Evolutionary conservation across 2,888 invertebrate genomes (phyloP), one percentile per base, ranked within the genome.

Genomic region (Chaitophorus viminalis): DNA sequence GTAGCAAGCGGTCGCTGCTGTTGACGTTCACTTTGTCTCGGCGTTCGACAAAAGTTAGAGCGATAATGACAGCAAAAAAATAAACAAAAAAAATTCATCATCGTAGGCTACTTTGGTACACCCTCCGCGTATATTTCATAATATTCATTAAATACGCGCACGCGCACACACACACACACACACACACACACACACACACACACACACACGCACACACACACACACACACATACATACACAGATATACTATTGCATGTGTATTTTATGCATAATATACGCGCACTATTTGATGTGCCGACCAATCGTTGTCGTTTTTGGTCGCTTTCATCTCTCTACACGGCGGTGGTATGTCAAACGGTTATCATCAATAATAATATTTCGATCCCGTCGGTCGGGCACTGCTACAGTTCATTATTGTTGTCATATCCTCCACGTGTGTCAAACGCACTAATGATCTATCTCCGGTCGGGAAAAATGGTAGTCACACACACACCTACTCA

Each of bases 361-460:
- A 33, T 65, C 84, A 84, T 84, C 84, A 76, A 84, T 84, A 76
- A 84, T 76, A 84, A 74, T 77, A 84, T 84, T 84, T 65, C 31
- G 65, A 25, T 60, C 36, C 75, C 39, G 21, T 1, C 33, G 31
- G 21, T 1, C 33, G 31, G 77, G 1, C 21, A 82, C 60, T 21
- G n/a, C 65, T 39, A 3, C 70, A 76, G 76, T 76, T 76, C 65
- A 84, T 84, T 76, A 76, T 46, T 68, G 46, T 84, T 46, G 84
- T 65, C 84, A 31, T 65, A 76, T 76, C 31, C 31, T 25, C 74
- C 70, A 18, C 36, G 33, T 18, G 25, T 76, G 84, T 76, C 76
- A 76, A 84, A 84, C 65, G 29, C 84, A 68, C 84, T 84, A 84
- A 84, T 76, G 84, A 84, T 76, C 83, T 6, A 75, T 83, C 84